Evolutionary conservation across 1,140 invertebrate species (phyloP).

Genomic region (Diprion similis): DNA sequence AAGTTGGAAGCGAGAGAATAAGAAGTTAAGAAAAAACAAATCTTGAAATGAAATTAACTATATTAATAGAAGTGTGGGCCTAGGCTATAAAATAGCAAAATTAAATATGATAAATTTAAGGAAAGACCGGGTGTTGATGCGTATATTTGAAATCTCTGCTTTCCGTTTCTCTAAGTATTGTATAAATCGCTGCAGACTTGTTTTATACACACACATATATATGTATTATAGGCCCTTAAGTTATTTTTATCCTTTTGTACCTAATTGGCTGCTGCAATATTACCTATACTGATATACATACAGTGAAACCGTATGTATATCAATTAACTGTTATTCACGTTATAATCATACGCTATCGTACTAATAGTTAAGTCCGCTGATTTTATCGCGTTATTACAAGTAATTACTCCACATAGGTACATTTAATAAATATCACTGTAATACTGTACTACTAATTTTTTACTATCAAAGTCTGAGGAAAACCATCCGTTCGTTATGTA

Average conservation of each 20-base stretch:
- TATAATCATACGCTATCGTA: neutral
- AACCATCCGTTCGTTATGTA: too few species aligned
- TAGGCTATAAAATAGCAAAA: constrained; percentile 43
- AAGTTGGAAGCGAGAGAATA: neutral
- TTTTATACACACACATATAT: neutral
- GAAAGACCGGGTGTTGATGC: constrained; percentile 29
- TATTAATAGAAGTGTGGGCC: constrained; percentile 5
- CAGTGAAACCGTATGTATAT: constrained; percentile 8
- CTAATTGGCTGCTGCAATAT: constrained; percentile 32
- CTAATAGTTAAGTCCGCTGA: too few species aligned
- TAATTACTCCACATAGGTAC: too few species aligned
- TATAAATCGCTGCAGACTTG: neutral
- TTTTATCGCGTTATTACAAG: too few species aligned
- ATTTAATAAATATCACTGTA: constrained; percentile 4
- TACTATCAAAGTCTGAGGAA: constrained; percentile 19
- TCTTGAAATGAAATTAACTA: neutral
- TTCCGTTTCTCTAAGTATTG: too few species aligned
- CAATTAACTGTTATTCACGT: constrained; percentile 33
- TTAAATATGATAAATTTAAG: constrained; percentile 39
- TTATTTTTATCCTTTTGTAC: neutral
- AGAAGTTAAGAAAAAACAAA: neutral
- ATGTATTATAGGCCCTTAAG: neutral
- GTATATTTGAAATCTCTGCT: neutral
- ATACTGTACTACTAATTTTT: constrained; percentile 22
- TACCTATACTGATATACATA: constrained; percentile 21